A percentile compares a stretch with the other conserved stretches of the same genome.
These are phyloP conservation scores for Drosophila repleta DNA, from an alignment of 1,140 invertebrate species.

Conservation along the genomic window DNA sequence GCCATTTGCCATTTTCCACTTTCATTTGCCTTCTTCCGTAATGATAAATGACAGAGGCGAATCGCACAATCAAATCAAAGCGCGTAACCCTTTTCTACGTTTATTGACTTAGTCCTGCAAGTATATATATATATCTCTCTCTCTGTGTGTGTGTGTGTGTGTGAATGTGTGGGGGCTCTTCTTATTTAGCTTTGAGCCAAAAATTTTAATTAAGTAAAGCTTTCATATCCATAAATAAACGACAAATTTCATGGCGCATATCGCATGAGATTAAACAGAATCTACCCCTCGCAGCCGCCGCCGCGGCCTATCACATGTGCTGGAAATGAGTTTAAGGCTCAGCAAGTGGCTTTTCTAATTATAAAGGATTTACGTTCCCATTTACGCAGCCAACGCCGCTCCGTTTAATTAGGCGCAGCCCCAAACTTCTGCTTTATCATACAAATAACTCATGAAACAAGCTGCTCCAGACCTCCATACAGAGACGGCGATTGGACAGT, in stretches of 20 bases:
- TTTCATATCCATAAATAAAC: constrained; percentile 79
- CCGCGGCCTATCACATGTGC: constrained; percentile 47
- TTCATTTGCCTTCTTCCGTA: constrained; percentile 30
- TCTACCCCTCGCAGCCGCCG: not conserved
- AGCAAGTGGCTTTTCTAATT: constrained; percentile 56
- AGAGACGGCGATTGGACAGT: not conserved
- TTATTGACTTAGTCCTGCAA: constrained; percentile 66
- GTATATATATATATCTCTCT: not conserved
- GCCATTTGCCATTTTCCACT: constrained; percentile 23
- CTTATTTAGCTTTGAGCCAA: constrained; percentile 26
- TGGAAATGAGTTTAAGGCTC: constrained; percentile 34
- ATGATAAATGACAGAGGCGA: constrained; percentile 74
- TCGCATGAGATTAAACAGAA: constrained; percentile 48
- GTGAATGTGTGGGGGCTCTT: constrained; percentile 12
- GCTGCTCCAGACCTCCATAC: not conserved
- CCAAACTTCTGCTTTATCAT: constrained; percentile 6
- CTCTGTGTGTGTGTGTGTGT: not conserved
- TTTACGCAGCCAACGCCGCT: constrained; percentile 60
- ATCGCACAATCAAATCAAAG: constrained; percentile 74
- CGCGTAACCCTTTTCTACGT: constrained; percentile 64
- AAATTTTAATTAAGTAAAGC: constrained; percentile 74
- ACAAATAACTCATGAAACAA: not conserved
- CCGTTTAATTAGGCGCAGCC: constrained; percentile 65
- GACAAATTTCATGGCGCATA: constrained; percentile 67
- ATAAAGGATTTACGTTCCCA: constrained; percentile 74